A percentile compares a stretch with the other conserved stretches of the same genome.
These are phyloP conservation scores for Strix aluco DNA, from an alignment of 2,113 vertebrate species.

Conservation along the genomic window DNA sequence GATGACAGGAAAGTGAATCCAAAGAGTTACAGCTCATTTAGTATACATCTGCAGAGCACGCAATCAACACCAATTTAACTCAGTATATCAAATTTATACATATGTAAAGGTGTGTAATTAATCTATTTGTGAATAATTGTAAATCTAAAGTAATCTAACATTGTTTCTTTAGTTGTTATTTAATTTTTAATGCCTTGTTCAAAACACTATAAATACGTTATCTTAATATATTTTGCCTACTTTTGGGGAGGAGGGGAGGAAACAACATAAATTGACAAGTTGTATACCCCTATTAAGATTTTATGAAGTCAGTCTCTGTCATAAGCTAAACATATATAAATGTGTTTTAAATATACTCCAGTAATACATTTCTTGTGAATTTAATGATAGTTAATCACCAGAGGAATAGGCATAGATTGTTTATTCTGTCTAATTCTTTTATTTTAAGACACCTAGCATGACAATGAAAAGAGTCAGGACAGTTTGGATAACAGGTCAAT, in stretches of 20 bases:
- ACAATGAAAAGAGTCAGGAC: background rate
- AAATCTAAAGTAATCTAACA: background rate
- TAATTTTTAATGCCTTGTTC: background rate
- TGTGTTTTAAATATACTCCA: background rate
- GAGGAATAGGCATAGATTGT: background rate
- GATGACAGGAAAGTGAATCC: background rate
- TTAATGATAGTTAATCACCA: background rate
- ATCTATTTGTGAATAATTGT: background rate
- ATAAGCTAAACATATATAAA: background rate
- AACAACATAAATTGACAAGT: background rate
- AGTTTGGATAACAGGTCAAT: background rate
- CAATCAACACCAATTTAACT: background rate
- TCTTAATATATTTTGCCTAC: background rate
- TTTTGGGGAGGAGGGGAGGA: accelerated
- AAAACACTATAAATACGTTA: background rate
- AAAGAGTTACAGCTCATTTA: background rate
- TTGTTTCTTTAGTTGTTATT: background rate
- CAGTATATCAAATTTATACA: background rate
- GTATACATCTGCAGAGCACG: background rate
- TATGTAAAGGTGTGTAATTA: background rate
- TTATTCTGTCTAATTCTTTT: background rate
- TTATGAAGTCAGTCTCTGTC: background rate
- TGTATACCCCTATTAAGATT: background rate
- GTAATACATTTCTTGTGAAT: background rate
- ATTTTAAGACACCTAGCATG: background rate